A percentile compares a stretch with the other conserved stretches of the same genome.
phyloP scores from a whole-genome alignment of 2,888 invertebrate species.

The Idaea biselata region DNA sequence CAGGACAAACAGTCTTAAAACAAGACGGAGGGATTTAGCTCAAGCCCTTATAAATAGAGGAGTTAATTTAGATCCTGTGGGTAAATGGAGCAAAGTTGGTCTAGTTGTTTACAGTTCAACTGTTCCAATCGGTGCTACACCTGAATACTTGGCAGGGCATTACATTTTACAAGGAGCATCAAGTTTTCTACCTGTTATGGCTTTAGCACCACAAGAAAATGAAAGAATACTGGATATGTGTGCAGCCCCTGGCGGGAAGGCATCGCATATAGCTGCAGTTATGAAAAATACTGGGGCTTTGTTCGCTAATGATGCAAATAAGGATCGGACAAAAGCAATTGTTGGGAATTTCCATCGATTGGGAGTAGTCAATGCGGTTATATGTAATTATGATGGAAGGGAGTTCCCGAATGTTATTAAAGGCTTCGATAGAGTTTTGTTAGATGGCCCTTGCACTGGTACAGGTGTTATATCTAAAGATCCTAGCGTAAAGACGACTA shows the following conservation, averaged over 20 bases:
- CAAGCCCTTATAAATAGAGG: constrained; percentile 97
- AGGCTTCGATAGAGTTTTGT: constrained; percentile 95
- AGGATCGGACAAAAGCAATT: constrained; percentile 93
- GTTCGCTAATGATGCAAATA: constrained; percentile 97
- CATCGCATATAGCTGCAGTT: constrained; percentile 97
- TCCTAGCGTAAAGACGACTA: constrained; percentile 95
- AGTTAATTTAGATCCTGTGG: constrained; percentile 98
- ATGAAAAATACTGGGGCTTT: constrained; percentile 99
- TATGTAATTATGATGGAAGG: constrained; percentile 94
- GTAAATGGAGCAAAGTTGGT: constrained; percentile 99
- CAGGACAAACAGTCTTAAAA: constrained; percentile 96
- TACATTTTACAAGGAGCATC: constrained; percentile 98
- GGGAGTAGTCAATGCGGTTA: constrained; percentile 95
- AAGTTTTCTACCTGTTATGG: constrained; percentile 98
- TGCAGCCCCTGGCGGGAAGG: constrained; percentile 99
- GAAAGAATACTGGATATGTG: constrained; percentile 98
- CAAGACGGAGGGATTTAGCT: constrained; percentile 94
- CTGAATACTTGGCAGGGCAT: constrained; percentile 99
- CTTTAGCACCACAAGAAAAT: constrained; percentile 97
- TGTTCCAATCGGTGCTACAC: constrained; percentile 98
- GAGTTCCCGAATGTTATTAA: constrained; percentile 91
- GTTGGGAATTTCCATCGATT: constrained; percentile 98
- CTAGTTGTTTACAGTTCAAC: constrained; percentile 97
- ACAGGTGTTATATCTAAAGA: constrained; percentile 99
- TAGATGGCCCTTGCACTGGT: constrained; percentile 99